Evolutionary conservation across 2,797 vertebrate genomes (phyloP).

Genomic region (Nasua narica): DNA sequence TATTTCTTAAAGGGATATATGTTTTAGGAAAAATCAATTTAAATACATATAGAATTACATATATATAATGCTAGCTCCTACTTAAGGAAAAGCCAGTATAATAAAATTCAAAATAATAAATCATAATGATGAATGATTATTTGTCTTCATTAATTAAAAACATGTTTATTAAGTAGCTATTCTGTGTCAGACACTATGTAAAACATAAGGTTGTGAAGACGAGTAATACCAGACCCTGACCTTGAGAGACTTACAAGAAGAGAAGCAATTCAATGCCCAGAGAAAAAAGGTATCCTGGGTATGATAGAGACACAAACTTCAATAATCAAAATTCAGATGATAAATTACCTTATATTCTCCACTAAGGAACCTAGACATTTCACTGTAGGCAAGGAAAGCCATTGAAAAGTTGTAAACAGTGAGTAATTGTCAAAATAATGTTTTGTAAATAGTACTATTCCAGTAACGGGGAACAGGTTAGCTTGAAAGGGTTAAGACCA

Average conservation of each 20-base stretch:
- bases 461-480: not conserved
- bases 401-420: not conserved
- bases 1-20: not conserved
- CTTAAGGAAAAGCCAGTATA: conserved; percentile 21
- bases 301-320: not conserved
- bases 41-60: not conserved
- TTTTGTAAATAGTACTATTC: not conserved
- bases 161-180: not conserved
- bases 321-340: not conserved
- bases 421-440: not conserved
- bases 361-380: not conserved
- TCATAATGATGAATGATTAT: not conserved
- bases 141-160: not conserved
- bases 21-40: conserved; percentile 18
- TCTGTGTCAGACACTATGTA: not conserved
- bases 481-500: not conserved
- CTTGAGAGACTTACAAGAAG: not conserved
- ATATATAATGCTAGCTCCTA: not conserved
- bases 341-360: not conserved
- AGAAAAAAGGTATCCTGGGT: not conserved
- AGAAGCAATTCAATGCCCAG: not conserved
- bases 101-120: conserved; percentile 46
- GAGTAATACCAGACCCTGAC: not conserved
- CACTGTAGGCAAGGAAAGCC: not conserved
- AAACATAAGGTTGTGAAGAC: not conserved